These are phyloP conservation scores for Montifringilla adamsi DNA, from an alignment of 2,113 vertebrate genomes.

Conservation along the genomic window DNA sequence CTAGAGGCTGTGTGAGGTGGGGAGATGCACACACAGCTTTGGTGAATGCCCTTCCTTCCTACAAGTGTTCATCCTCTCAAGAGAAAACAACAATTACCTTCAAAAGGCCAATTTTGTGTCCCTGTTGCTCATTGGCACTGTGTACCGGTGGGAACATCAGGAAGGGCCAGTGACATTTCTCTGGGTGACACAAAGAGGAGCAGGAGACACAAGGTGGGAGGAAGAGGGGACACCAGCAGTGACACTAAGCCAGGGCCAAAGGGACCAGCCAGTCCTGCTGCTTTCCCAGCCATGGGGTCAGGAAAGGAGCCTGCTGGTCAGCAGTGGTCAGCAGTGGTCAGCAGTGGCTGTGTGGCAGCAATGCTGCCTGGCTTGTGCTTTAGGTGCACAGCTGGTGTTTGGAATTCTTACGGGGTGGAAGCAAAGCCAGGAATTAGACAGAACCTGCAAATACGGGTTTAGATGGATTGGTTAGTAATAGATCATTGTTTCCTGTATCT, in stretches of 20 bases:
- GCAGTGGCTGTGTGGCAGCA: too few species aligned
- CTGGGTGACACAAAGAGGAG: not conserved
- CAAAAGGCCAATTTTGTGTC: not conserved
- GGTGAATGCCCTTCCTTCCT: not conserved
- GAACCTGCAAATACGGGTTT: not conserved
- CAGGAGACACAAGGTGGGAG: fast-evolving
- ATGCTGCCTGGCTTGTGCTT: not conserved
- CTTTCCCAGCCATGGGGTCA: not conserved
- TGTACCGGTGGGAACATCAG: fast-evolving
- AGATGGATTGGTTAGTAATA: not conserved
- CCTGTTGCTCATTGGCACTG: fast-evolving
- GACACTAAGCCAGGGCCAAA: not conserved
- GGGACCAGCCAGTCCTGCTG: not conserved
- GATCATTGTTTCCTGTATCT: not conserved
- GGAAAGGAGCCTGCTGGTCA: not conserved
- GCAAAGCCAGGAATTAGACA: not conserved
- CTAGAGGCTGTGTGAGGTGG: not conserved
- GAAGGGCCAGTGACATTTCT: fast-evolving
- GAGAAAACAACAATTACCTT: not conserved
- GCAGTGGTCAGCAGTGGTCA: not conserved
- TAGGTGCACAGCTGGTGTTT: not conserved
- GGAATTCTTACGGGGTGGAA: not conserved
- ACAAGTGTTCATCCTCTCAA: not conserved
- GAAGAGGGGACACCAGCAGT: not conserved
- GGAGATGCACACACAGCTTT: not conserved